Evolutionary conservation across 2,797 vertebrate species (phyloP).

Genomic region (Kryptolebias ocellatus): DNA sequence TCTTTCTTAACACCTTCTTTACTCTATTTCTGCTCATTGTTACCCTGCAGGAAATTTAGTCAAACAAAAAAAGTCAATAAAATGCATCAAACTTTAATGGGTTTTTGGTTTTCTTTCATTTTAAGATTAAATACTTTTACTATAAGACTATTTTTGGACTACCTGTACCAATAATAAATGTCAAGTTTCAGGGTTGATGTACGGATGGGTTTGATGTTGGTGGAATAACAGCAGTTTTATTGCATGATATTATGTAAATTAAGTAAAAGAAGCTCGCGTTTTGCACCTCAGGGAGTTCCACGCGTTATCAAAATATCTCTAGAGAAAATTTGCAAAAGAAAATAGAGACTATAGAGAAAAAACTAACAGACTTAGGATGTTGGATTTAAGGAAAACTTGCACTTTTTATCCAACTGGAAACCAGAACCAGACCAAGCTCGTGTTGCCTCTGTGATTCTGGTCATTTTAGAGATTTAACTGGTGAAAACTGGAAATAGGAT

Average conservation of each 20-base stretch:
- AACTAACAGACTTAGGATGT: too few species aligned
- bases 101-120: background rate
- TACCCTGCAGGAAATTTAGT: background rate
- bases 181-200: background rate
- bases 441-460: fast-evolving
- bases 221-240: background rate
- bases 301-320: too few species aligned
- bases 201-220: background rate
- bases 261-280: too few species aligned
- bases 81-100: background rate
- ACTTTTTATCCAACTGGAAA: background rate
- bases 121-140: background rate
- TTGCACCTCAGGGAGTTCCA: too few species aligned
- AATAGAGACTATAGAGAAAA: too few species aligned
- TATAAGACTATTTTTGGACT: background rate
- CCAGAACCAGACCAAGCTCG: background rate
- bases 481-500: background rate
- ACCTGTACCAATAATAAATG: background rate
- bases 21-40: background rate
- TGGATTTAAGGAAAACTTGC: background rate
- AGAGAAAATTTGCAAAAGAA: too few species aligned
- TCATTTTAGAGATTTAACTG: background rate
- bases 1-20: background rate
- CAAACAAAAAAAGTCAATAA: background rate
- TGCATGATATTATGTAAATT: background rate